Evolutionary conservation across 2,888 invertebrate genomes (phyloP).

Genomic region (Conus canariensis): DNA sequence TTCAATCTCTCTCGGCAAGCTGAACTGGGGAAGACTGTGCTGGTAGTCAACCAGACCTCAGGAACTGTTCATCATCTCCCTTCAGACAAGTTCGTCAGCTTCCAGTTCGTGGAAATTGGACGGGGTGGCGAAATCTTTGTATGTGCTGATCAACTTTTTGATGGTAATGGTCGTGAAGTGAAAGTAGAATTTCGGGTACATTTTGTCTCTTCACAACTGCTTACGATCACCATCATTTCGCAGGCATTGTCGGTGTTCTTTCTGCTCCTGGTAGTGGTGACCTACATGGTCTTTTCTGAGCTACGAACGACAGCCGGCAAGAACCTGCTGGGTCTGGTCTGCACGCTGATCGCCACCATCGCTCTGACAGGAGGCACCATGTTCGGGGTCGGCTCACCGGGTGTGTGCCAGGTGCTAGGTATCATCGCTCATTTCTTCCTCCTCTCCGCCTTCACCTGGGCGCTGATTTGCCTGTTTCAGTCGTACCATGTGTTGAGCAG

Average conservation of each 20-base stretch:
- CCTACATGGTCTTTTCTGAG: slow-evolving; percentile 52
- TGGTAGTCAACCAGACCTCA: neutral
- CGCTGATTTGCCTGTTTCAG: slow-evolving; percentile 58
- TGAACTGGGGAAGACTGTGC: neutral
- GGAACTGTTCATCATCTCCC: neutral
- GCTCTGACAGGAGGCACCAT: slow-evolving; percentile 52
- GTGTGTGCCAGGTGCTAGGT: slow-evolving; percentile 49
- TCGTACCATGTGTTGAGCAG: slow-evolving; percentile 52
- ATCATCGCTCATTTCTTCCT: slow-evolving; percentile 57
- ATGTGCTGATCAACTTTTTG: slow-evolving; percentile 29
- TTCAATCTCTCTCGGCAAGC: neutral
- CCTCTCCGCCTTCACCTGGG: slow-evolving; percentile 56
- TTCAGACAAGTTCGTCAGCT: slow-evolving; percentile 1
- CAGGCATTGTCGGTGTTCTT: slow-evolving; percentile 52
- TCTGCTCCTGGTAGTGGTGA: slow-evolving; percentile 53
- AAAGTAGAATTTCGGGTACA: neutral
- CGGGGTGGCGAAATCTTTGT: neutral
- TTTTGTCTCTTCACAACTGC: neutral
- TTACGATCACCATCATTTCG: neutral
- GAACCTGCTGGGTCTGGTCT: slow-evolving; percentile 57
- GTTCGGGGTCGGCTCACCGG: neutral
- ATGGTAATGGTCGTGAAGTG: neutral
- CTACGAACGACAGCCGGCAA: slow-evolving; percentile 55
- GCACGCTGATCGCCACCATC: slow-evolving; percentile 55
- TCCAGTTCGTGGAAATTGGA: neutral